These are phyloP conservation scores for Artemia sinica DNA, from an alignment of 2,888 invertebrate species.

Conservation along the genomic window DNA sequence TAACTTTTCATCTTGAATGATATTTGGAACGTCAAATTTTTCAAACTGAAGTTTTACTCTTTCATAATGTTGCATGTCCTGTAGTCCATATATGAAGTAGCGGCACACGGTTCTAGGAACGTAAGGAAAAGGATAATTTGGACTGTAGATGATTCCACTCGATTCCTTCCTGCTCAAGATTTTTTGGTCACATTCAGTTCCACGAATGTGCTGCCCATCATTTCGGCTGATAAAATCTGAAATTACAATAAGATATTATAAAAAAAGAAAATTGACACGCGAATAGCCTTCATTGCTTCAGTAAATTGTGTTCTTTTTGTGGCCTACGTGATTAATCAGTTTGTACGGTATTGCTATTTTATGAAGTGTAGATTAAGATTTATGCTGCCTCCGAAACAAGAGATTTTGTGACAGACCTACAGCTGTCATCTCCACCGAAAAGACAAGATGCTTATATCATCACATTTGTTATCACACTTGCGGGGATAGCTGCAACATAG, in stretches of 20 bases:
- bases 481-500: no score
- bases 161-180: constrained; percentile 85
- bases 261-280: not conserved
- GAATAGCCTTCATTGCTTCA: no score
- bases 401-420: no score
- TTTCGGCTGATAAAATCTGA: constrained; percentile 77
- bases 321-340: no score
- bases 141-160: constrained; percentile 79
- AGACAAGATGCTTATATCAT: no score
- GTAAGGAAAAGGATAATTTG: constrained; percentile 88
- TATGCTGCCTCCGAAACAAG: no score
- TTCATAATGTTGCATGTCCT: constrained; percentile 88
- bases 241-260: constrained; percentile 22
- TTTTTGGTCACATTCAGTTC: constrained; percentile 96
- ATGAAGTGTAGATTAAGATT: no score
- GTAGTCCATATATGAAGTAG: constrained; percentile 95
- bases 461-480: no score
- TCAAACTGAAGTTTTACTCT: constrained; percentile 73
- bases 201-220: constrained; percentile 83
- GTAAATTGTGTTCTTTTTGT: no score
- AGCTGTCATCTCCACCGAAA: no score
- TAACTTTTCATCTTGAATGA: constrained; percentile 36
- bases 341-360: no score
- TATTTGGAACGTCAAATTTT: constrained; percentile 63
- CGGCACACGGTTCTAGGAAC: constrained; percentile 90